Percentiles rank a stretch among this genome's conserved stretches.
Conservation (phyloP, 2,113 vertebrate genomes). For the Barbus barbus region DNA sequence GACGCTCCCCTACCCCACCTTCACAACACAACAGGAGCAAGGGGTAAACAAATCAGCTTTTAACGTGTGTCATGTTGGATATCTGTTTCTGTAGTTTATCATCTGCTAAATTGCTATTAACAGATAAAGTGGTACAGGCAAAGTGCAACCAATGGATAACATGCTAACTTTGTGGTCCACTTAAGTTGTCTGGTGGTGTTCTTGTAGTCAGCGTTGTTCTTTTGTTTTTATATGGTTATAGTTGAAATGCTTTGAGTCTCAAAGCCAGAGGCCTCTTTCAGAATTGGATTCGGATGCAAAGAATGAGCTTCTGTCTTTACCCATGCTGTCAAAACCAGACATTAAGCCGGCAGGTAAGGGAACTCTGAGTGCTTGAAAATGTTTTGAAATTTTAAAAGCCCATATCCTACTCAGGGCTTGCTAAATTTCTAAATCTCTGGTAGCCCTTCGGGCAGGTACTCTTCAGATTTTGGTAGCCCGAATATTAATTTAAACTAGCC, state of each 20-base stretch:
- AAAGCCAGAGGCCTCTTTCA: constrained; percentile 46
- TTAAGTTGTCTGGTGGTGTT: not conserved
- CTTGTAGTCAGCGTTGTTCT: not conserved
- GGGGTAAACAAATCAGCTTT: constrained; percentile 59
- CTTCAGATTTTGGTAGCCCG: no score
- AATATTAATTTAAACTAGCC: no score
- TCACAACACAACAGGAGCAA: constrained; percentile 43
- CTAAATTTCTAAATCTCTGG: no score
- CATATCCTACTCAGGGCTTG: no score
- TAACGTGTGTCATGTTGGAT: not conserved
- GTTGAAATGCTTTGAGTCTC: constrained; percentile 57
- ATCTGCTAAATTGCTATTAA: not conserved
- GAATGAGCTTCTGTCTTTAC: constrained; percentile 52
- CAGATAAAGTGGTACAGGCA: no score
- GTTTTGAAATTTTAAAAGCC: not conserved
- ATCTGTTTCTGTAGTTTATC: not conserved
- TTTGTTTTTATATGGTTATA: constrained; percentile 41
- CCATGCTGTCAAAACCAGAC: constrained; percentile 57
- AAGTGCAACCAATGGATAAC: not conserved
- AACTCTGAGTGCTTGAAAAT: not conserved
- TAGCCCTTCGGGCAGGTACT: no score
- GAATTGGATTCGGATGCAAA: constrained; percentile 48
- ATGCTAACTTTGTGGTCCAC: not conserved
- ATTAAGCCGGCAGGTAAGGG: no score
- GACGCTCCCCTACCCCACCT: constrained; percentile 41